These are phyloP conservation scores for Diplazon laetatorius DNA, from an alignment of 2,888 invertebrate genomes.

Conservation along the genomic window DNA sequence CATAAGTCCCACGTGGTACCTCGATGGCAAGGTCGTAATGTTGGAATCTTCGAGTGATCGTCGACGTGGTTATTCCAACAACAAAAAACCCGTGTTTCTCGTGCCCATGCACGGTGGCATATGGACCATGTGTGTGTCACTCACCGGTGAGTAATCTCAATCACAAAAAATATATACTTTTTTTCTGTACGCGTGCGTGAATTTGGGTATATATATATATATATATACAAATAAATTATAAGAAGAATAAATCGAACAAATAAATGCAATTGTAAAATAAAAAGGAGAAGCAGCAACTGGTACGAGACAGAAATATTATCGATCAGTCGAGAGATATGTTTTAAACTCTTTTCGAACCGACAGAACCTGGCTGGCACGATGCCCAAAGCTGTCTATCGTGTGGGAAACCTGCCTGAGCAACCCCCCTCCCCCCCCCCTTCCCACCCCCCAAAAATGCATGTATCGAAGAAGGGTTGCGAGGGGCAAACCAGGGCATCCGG, in stretches of 20 bases:
- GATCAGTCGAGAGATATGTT: slow-evolving; percentile 39
- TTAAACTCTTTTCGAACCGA: slow-evolving; percentile 49
- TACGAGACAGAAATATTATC: slow-evolving; percentile 37
- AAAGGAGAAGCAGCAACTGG: not conserved
- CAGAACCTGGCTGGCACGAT: slow-evolving; percentile 51
- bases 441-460: slow-evolving; percentile 33
- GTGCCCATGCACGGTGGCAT: slow-evolving; percentile 96
- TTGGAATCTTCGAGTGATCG: slow-evolving; percentile 76
- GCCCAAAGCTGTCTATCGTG: slow-evolving; percentile 50
- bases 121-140: slow-evolving; percentile 93
- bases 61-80: slow-evolving; percentile 67
- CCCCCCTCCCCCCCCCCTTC: slow-evolving; percentile 7
- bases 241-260: not conserved
- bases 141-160: slow-evolving; percentile 86
- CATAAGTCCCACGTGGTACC: slow-evolving; percentile 87
- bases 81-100: slow-evolving; percentile 85
- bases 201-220: too few relatives aligned
- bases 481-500: slow-evolving; percentile 51
- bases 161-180: not conserved
- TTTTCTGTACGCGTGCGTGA: not conserved
- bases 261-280: not conserved
- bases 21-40: slow-evolving; percentile 90
- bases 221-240: not conserved
- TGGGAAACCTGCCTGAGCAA: slow-evolving; percentile 13
- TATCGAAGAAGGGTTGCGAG: slow-evolving; percentile 18